Conservation (phyloP, 2,113 vertebrate species). For the Ceyx cyanopectus region DNA sequence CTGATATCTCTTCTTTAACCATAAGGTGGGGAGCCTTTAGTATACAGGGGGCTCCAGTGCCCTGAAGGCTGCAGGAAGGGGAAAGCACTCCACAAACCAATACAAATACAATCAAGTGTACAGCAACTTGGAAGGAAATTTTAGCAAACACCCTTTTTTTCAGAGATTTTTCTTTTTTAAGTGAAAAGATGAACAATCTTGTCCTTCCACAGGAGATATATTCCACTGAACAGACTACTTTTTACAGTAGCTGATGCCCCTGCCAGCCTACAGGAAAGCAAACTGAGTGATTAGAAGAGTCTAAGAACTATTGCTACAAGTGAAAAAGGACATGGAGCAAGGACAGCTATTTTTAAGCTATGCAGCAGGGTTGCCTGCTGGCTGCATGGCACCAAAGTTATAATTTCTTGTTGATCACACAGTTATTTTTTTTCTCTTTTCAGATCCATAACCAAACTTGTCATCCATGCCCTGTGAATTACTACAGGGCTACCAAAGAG, state of each 20-base stretch:
- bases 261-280: slow-evolving; percentile 41
- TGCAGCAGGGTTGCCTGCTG: neutral
- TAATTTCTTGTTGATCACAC: neutral
- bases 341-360: slow-evolving; percentile 48
- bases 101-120: neutral
- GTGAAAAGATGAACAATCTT: neutral
- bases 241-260: slow-evolving; percentile 31
- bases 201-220: slow-evolving; percentile 28
- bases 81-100: neutral
- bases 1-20: neutral
- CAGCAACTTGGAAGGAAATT: neutral
- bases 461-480: neutral
- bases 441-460: neutral
- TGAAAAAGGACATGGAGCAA: slow-evolving; percentile 33
- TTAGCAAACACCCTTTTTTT: neutral
- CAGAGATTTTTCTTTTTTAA: neutral
- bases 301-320: slow-evolving; percentile 26
- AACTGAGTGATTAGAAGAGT: slow-evolving; percentile 50
- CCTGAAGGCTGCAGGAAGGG: neutral
- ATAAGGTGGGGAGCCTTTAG: neutral
- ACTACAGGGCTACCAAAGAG: neutral
- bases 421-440: neutral
- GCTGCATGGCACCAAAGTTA: neutral
- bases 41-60: neutral
- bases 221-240: slow-evolving; percentile 28